A percentile compares a stretch with the other conserved stretches of the same genome.
phyloP scores from a whole-genome alignment of 2,888 invertebrate species.

The Baccha elongata region DNA sequence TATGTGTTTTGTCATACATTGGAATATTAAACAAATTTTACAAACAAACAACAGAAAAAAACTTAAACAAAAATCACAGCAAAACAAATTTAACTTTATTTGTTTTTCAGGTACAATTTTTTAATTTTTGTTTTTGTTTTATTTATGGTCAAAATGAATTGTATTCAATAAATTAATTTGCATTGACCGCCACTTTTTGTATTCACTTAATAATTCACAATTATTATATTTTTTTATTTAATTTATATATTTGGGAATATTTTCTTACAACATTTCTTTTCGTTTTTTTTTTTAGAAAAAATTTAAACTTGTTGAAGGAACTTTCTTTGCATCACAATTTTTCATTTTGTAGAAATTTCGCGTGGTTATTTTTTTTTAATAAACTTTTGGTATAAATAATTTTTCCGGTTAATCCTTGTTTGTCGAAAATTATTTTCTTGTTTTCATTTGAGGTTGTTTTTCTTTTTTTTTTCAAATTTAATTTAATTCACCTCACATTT shows the following conservation, averaged over 20 bases:
- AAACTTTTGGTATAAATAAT: conserved; percentile 57
- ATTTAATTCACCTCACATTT: conserved; percentile 51
- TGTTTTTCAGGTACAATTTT: conserved; percentile 69
- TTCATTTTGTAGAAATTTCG: conserved; percentile 60
- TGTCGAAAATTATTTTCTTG: conserved; percentile 71
- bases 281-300: conserved; percentile 75
- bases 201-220: conserved; percentile 66
- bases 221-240: conserved; percentile 74
- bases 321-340: conserved; percentile 75
- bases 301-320: conserved; percentile 74
- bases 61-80: conserved; percentile 72
- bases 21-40: conserved; percentile 28
- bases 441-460: conserved; percentile 51
- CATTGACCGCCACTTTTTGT: conserved; percentile 64
- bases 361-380: conserved; percentile 47
- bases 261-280: conserved; percentile 51
- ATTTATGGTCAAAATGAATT: conserved; percentile 29
- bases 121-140: conserved; percentile 26
- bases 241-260: conserved; percentile 42
- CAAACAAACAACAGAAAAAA: conserved; percentile 51
- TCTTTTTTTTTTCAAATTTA: conserved; percentile 23
- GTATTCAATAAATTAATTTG: conserved; percentile 43
- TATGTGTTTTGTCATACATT: conserved; percentile 25
- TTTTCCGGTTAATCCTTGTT: conserved; percentile 69
- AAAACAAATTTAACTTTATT: conserved; percentile 52